Evolutionary conservation across 53 echinoderm and acorn worm genomes (phyloP).

Genomic region (Astropecten irregularis): DNA sequence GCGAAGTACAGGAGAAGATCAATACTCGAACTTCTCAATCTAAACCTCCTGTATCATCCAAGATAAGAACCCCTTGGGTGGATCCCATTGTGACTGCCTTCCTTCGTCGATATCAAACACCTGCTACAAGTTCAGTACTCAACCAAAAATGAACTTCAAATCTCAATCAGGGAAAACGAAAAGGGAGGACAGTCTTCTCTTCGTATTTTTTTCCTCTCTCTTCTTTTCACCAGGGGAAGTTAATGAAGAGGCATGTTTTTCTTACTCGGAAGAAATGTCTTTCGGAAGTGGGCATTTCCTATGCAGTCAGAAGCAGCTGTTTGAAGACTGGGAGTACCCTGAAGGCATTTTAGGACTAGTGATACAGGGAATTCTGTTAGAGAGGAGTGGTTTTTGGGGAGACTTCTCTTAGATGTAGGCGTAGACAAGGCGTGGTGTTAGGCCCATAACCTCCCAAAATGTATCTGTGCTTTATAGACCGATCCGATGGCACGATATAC

Average conservation of each 20-base stretch:
- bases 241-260: constrained; percentile 42
- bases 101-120: constrained; percentile 27
- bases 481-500: too few species aligned
- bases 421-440: too few species aligned
- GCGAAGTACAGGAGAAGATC: background rate
- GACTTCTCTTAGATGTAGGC: too few species aligned
- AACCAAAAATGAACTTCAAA: constrained; percentile 34
- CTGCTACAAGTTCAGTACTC: constrained; percentile 37
- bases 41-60: constrained; percentile 20
- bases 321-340: background rate
- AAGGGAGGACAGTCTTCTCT: constrained; percentile 1
- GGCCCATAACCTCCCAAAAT: too few species aligned
- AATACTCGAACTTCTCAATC: constrained; percentile 7
- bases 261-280: constrained; percentile 24
- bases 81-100: constrained; percentile 4
- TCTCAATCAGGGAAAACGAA: background rate
- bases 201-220: too few species aligned
- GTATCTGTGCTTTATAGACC: too few species aligned
- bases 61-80: background rate
- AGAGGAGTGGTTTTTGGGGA: too few species aligned
- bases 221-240: constrained; percentile 16
- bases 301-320: constrained; percentile 16
- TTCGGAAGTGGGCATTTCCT: constrained; percentile 50
- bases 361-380: too few species aligned
- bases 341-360: too few species aligned